phyloP scores from a whole-genome alignment of 2,888 invertebrate genomes.

The Zonitis immaculata region DNA sequence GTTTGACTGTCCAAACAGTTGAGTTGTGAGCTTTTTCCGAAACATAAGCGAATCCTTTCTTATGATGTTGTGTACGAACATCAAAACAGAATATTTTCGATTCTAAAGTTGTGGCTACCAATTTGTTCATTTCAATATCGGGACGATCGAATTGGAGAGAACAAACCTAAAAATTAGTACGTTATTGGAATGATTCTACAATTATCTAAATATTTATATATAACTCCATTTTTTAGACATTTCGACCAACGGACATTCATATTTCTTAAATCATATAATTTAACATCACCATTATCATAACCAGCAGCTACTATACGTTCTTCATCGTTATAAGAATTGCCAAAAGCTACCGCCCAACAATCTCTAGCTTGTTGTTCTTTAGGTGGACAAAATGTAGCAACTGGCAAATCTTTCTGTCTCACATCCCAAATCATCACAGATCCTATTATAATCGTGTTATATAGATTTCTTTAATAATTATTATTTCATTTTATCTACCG shows the following conservation, averaged over 20 bases:
- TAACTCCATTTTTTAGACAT: constrained; percentile 82
- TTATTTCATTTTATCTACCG: too few relatives aligned
- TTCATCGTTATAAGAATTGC: constrained; percentile 80
- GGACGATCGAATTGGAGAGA: constrained; percentile 85
- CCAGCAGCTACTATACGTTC: constrained; percentile 87
- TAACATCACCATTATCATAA: constrained; percentile 94
- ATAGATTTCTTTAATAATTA: too few relatives aligned
- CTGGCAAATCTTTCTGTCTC: constrained; percentile 81
- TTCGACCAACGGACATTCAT: constrained; percentile 87
- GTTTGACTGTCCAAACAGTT: constrained; percentile 84
- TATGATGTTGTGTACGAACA: constrained; percentile 79
- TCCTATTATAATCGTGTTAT: too few relatives aligned
- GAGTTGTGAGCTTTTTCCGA: constrained; percentile 56
- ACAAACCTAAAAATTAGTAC: constrained; percentile 58
- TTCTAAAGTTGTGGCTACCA: constrained; percentile 86
- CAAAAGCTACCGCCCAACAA: constrained; percentile 93
- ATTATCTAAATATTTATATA: too few relatives aligned
- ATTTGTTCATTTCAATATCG: constrained; percentile 93
- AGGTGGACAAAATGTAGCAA: constrained; percentile 80
- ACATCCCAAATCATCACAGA: constrained; percentile 95
- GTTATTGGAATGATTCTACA: too few relatives aligned
- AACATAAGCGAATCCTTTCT: constrained; percentile 76
- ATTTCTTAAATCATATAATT: constrained; percentile 83
- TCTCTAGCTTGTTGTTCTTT: constrained; percentile 70
- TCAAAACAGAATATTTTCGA: constrained; percentile 88